These are phyloP conservation scores for Cryptosula pallasiana DNA, from an alignment of 2,888 invertebrate species.

Conservation along the genomic window DNA sequence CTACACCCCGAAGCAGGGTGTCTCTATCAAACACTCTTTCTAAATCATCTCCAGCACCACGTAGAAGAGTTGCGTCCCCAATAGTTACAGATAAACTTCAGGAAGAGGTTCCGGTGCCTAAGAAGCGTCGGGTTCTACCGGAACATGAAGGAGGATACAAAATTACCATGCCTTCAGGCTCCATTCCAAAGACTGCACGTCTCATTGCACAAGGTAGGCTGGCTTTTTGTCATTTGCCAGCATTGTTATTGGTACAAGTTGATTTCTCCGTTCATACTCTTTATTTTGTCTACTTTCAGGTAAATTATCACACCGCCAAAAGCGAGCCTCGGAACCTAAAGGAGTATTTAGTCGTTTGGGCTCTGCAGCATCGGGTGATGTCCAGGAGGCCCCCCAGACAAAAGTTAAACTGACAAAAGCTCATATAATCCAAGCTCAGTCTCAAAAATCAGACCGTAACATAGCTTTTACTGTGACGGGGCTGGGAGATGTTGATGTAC, in stretches of 20 bases:
- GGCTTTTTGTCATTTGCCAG: too few relatives aligned
- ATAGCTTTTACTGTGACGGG: slow-evolving; percentile 33
- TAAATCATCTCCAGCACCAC: not conserved
- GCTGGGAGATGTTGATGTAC: slow-evolving; percentile 30
- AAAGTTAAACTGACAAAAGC: not conserved
- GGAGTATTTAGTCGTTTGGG: not conserved
- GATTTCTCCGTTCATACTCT: not conserved
- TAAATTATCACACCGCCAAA: not conserved
- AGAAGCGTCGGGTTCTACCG: slow-evolving; percentile 53
- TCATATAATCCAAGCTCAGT: not conserved
- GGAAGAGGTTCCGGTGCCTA: slow-evolving; percentile 48
- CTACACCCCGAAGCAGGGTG: not conserved
- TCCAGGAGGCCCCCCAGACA: not conserved
- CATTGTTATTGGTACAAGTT: too few relatives aligned
- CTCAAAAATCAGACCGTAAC: not conserved
- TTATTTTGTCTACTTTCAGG: not conserved
- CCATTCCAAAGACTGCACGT: slow-evolving; percentile 47
- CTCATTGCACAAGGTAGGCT: not conserved
- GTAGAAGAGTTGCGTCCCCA: slow-evolving; percentile 11
- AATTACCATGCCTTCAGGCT: slow-evolving; percentile 56
- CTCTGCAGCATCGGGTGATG: not conserved
- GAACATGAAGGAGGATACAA: slow-evolving; percentile 60
- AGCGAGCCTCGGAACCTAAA: not conserved
- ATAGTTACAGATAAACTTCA: slow-evolving; percentile 19
- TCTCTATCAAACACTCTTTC: not conserved